A percentile compares a stretch with the other conserved stretches of the same genome.
Evolutionary conservation across 2,797 vertebrate species (phyloP).

Genomic region (Crenuchus spilurus): DNA sequence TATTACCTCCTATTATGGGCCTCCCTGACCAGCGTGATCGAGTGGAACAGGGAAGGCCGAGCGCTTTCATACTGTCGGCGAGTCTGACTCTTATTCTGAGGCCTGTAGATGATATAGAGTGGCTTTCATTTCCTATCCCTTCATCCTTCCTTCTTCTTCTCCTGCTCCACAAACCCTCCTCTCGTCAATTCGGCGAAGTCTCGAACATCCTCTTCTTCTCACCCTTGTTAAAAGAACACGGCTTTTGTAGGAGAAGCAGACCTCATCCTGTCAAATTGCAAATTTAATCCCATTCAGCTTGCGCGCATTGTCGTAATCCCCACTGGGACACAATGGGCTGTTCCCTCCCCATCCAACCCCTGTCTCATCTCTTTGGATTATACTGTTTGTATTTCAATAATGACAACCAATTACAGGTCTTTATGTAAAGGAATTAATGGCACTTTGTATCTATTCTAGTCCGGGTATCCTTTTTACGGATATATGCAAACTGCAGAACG

Average conservation of each 20-base stretch:
- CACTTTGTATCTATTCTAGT: conserved; percentile 60
- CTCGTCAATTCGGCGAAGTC: conserved; percentile 51
- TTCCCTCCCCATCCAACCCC: conserved; percentile 61
- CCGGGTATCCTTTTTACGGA: conserved; percentile 48
- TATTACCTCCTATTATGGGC: conserved; percentile 67
- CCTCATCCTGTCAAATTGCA: conserved; percentile 61
- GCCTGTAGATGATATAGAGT: conserved; percentile 49
- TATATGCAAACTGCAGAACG: conserved; percentile 5
- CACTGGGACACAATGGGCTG: conserved; percentile 61
- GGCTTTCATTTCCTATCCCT: conserved; percentile 35
- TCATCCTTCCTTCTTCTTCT: conserved; percentile 27
- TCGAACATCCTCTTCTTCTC: not conserved
- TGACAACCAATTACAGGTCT: conserved; percentile 68
- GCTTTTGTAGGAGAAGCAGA: conserved; percentile 46
- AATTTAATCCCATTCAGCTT: conserved; percentile 63
- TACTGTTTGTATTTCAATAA: conserved; percentile 71
- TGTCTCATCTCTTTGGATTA: conserved; percentile 63
- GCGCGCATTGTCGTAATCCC: conserved; percentile 70
- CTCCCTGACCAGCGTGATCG: conserved; percentile 45
- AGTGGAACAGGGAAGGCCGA: conserved; percentile 54
- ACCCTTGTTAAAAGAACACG: conserved; percentile 25
- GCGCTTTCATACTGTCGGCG: conserved; percentile 54
- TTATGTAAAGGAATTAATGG: conserved; percentile 59
- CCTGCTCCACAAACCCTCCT: conserved; percentile 16
- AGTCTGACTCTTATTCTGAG: conserved; percentile 52